Conservation (phyloP, 1,140 invertebrate species). For the Battus philenor region DNA sequence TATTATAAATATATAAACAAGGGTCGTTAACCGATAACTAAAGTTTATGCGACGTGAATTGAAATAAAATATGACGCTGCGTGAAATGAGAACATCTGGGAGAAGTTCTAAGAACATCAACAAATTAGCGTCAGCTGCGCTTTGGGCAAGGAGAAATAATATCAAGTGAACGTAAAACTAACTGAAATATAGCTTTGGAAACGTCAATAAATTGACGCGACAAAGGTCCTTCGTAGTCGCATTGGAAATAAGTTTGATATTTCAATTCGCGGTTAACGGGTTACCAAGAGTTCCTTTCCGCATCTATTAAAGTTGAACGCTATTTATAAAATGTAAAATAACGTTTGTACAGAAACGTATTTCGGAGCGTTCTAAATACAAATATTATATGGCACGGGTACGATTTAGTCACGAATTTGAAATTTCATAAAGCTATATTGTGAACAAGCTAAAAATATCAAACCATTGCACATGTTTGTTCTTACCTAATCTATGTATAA, state of each 20-base stretch:
- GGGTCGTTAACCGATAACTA: too few species aligned
- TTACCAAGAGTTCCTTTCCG: slow-evolving; percentile 11
- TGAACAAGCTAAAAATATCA: too few species aligned
- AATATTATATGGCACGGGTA: not conserved
- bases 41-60: slow-evolving; percentile 18
- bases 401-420: not conserved
- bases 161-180: slow-evolving; percentile 14
- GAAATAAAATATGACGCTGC: slow-evolving; percentile 31
- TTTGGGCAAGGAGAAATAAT: slow-evolving; percentile 16
- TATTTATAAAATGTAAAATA: not conserved
- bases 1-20: too few species aligned
- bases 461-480: too few species aligned
- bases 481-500: too few species aligned
- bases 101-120: slow-evolving; percentile 27
- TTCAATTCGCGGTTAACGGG: slow-evolving; percentile 18
- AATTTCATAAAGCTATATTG: not conserved
- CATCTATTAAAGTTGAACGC: slow-evolving; percentile 11
- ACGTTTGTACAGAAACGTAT: not conserved
- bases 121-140: slow-evolving; percentile 27
- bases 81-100: slow-evolving; percentile 25
- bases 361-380: not conserved
- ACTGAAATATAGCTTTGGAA: slow-evolving; percentile 13
- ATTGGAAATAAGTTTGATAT: slow-evolving; percentile 20
- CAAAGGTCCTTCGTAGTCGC: slow-evolving; percentile 16
- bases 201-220: slow-evolving; percentile 17